Evolutionary conservation across 2,888 invertebrate species (phyloP), one percentile per base, ranked within the genome.

Genomic region (Nomada lathburiana): DNA sequence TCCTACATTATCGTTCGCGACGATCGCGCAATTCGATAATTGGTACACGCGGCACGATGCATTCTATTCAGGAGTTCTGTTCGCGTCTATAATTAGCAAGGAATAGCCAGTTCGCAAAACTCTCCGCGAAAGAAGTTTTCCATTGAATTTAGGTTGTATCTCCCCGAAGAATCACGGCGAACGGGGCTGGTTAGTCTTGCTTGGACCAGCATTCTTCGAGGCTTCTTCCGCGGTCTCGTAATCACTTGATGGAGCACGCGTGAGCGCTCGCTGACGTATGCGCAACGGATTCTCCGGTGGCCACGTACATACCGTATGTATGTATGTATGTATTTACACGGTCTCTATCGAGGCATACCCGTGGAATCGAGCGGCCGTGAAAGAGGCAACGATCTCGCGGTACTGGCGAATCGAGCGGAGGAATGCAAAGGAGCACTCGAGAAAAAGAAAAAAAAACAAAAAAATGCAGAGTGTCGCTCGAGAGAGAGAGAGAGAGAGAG

Each of bases 361-460:
- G 70, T 44, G 72, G 77, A 78, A 82, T 81, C 76, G 71, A 57
- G 65, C 70, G 80, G 69, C 76, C 75, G 75, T 80, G 80, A 80
- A 80, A 71, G 72, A 80, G 76, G 80, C 82, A 77, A 82, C 82
- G 76, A 81, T 82, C 83, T 73, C 72, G 9, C 29, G 10, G 52
- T 60, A 53, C 59, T 74, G 62, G 62, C 71, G 82, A 71, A 82
- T 80, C 80, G 57, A 82, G 47, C 70, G 69, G 74, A 60, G 82
- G 82, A 80, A 82, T 82, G 82, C 57, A 62, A 65, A 16, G 29
- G 55, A 57, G 70, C 55, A 18, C 36, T 74, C 80, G 50, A 74
- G 80, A 36, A 36, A 36, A 36, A 36, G 7, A 36, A 0, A 36
- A 36, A 36, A 36, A 36, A 36, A 36, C 7, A 36, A 36, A 36